A percentile compares a stretch with the other conserved stretches of the same genome.
phyloP scores from a whole-genome alignment of 2,888 invertebrate genomes.

The Gortyna flavago region DNA sequence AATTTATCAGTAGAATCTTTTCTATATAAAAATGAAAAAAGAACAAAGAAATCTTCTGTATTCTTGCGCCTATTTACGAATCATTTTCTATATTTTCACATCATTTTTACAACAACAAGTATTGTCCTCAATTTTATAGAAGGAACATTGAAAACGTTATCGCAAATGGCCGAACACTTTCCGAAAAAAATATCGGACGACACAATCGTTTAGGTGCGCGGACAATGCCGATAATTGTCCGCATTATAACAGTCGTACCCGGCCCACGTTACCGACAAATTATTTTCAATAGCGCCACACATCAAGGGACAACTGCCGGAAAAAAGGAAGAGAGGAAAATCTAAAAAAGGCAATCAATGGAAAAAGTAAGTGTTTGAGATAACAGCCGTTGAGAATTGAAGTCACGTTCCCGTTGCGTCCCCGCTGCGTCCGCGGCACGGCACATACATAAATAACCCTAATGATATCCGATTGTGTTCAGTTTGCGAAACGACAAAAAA shows the following conservation, averaged over 20 bases:
- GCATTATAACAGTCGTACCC: constrained; percentile 51
- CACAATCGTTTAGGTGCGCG: constrained; percentile 45
- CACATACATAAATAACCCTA: constrained; percentile 86
- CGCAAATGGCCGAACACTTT: constrained; percentile 36
- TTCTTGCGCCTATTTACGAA: constrained; percentile 3
- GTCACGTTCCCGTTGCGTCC: constrained; percentile 80
- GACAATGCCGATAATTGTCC: constrained; percentile 61
- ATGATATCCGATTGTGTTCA: constrained; percentile 86
- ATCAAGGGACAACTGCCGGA: constrained; percentile 60
- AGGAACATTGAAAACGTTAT: constrained; percentile 45
- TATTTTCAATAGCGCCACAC: constrained; percentile 65
- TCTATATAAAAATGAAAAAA: background rate
- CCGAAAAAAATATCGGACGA: constrained; percentile 48
- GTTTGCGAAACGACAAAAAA: constrained; percentile 72
- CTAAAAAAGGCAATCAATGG: constrained; percentile 74
- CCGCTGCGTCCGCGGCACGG: constrained; percentile 80
- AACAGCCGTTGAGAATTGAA: constrained; percentile 76
- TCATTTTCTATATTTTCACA: constrained; percentile 9
- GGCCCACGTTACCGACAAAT: constrained; percentile 54
- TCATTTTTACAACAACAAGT: constrained; percentile 4
- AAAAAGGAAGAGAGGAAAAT: constrained; percentile 60
- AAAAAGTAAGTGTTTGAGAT: constrained; percentile 74
- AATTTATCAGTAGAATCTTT: background rate
- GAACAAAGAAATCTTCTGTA: background rate
- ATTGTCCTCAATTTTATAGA: constrained; percentile 23